phyloP scores from a whole-genome alignment of 2,888 invertebrate species.

The Syritta pipiens region DNA sequence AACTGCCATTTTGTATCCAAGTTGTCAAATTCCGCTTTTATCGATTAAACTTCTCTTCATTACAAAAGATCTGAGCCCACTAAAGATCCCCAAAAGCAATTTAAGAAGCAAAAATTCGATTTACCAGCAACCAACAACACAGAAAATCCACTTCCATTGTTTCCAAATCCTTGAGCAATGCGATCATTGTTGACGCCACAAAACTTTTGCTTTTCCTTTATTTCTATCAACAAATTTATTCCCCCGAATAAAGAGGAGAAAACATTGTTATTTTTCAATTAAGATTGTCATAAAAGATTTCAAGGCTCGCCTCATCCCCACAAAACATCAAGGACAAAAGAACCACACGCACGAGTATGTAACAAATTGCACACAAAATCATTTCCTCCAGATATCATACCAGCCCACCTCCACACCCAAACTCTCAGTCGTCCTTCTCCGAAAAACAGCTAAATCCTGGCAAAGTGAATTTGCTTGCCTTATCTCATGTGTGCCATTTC shows the following conservation, averaged over 20 bases:
- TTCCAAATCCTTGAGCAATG: neutral
- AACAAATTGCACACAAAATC: slow-evolving; percentile 38
- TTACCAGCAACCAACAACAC: too few species aligned
- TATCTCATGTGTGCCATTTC: slow-evolving; percentile 56
- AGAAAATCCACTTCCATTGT: too few species aligned
- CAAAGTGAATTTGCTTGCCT: slow-evolving; percentile 55
- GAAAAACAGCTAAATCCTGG: slow-evolving; percentile 3
- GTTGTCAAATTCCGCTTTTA: too few species aligned
- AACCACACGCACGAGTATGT: slow-evolving; percentile 16
- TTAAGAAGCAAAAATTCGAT: too few species aligned
- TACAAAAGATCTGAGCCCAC: too few species aligned
- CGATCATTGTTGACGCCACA: neutral
- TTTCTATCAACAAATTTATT: slow-evolving; percentile 14
- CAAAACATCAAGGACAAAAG: slow-evolving; percentile 23
- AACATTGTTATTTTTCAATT: slow-evolving; percentile 62
- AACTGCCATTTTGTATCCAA: too few species aligned
- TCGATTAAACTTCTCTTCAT: too few species aligned
- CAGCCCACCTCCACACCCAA: too few species aligned
- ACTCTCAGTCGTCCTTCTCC: too few species aligned
- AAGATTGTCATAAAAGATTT: slow-evolving; percentile 37
- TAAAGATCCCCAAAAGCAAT: too few species aligned
- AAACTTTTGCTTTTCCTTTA: neutral
- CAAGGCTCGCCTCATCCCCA: neutral
- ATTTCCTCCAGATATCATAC: too few species aligned
- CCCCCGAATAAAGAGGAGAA: too few species aligned